Percentiles rank a stretch among this genome's conserved stretches.
Conservation (phyloP, 2,113 vertebrate species). For the Desmodus rotundus region DNA sequence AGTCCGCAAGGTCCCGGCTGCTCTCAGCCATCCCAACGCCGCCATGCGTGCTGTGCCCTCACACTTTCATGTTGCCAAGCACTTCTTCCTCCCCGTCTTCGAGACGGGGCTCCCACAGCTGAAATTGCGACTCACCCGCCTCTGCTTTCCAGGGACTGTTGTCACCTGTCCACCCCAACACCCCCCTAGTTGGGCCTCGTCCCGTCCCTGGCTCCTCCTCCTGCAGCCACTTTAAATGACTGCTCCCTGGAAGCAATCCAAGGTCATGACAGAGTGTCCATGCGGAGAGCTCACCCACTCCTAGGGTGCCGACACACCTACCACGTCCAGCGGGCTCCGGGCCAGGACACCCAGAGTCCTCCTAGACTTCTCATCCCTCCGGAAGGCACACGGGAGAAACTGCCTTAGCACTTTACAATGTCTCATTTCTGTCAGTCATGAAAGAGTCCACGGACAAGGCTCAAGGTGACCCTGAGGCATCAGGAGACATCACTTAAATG, state of each 20-base stretch:
- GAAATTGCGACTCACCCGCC: background rate
- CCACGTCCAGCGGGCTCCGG: background rate
- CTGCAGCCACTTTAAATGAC: background rate
- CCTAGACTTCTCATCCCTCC: background rate
- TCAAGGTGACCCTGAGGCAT: background rate
- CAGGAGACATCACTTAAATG: background rate
- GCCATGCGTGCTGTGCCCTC: background rate
- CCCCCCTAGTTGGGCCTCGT: background rate
- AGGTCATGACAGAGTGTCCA: background rate
- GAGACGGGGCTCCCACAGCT: rapidly evolving
- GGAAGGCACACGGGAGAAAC: background rate
- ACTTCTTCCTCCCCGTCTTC: background rate
- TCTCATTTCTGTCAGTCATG: background rate
- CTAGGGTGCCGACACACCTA: background rate
- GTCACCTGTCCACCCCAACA: rapidly evolving
- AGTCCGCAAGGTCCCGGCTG: background rate
- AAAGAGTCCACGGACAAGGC: background rate
- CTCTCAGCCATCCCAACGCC: background rate
- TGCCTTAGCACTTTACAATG: background rate
- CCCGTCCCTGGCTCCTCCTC: background rate
- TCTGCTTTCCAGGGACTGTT: rapidly evolving
- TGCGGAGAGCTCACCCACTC: background rate
- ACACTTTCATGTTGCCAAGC: background rate
- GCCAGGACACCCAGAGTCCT: background rate
- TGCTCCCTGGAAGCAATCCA: background rate